Conservation (phyloP, 2,888 invertebrate genomes). For the Craniophora ligustri region DNA sequence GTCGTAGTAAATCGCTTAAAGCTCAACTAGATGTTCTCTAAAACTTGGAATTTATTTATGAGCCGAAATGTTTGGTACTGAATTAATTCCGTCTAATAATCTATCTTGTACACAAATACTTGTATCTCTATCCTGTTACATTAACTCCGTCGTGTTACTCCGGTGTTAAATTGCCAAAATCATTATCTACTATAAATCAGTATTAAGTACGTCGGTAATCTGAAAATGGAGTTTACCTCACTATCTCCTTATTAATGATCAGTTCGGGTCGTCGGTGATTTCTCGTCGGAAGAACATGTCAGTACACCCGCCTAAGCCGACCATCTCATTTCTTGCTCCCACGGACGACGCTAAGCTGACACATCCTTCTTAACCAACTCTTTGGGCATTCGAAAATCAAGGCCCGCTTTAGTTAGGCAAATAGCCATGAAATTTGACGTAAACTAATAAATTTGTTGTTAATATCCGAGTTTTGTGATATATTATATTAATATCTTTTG, state of each 20-base stretch:
- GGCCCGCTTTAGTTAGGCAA: conserved; percentile 44
- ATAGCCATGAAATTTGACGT: conserved; percentile 40
- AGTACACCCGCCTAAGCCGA: conserved; percentile 33
- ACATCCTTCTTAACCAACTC: conserved; percentile 59
- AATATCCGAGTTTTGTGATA: conserved; percentile 37
- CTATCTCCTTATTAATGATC: conserved; percentile 37
- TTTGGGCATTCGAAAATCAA: conserved; percentile 42
- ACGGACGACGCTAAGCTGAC: conserved; percentile 54
- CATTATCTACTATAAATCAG: conserved; percentile 35
- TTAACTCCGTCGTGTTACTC: conserved; percentile 2
- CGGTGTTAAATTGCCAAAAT: conserved; percentile 7
- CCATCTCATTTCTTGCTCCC: conserved; percentile 39
- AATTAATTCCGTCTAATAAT: conserved; percentile 22
- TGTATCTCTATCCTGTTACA: conserved; percentile 4
- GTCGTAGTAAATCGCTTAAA: conserved; percentile 43
- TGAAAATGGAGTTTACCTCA: conserved; percentile 22
- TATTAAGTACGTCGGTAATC: conserved; percentile 20
- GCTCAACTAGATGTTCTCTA: conserved; percentile 44
- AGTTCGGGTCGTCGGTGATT: conserved; percentile 32
- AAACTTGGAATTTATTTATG: conserved; percentile 36
- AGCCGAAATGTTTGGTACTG: conserved; percentile 18
- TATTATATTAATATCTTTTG: no score
- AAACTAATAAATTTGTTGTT: conserved; percentile 31
- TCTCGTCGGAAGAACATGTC: conserved; percentile 42
- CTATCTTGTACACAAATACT: conserved; percentile 14